Conservation (phyloP, 2,888 invertebrate genomes). For the Patella ulyssiponensis region DNA sequence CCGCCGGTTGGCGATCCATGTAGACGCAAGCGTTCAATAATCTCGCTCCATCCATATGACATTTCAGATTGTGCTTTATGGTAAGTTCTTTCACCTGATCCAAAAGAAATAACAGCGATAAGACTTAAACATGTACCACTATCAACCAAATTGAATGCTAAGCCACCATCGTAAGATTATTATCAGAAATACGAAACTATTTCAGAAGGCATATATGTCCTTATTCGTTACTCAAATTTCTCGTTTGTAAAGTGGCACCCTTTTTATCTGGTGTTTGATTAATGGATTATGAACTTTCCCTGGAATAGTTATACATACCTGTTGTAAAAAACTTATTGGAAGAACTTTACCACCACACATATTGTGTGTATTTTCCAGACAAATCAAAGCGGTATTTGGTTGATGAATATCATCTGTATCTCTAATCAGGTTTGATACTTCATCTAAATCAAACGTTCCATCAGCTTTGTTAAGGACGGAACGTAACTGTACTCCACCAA, state of each 20-base stretch:
- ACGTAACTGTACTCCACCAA: conserved; percentile 83
- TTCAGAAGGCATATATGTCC: too few relatives aligned
- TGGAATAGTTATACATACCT: conserved; percentile 69
- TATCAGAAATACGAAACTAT: too few relatives aligned
- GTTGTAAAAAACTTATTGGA: conserved; percentile 84
- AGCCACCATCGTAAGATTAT: too few relatives aligned
- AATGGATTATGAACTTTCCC: conserved; percentile 74
- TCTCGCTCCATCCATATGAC: conserved; percentile 96
- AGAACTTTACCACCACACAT: conserved; percentile 89
- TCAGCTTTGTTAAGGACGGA: conserved; percentile 83
- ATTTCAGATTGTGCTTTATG: conserved; percentile 76
- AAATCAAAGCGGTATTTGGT: conserved; percentile 84
- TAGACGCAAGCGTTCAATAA: conserved; percentile 90
- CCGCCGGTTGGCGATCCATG: conserved; percentile 77
- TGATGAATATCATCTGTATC: conserved; percentile 78
- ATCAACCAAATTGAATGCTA: too few relatives aligned
- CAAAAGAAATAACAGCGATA: too few relatives aligned
- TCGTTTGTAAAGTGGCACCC: too few relatives aligned
- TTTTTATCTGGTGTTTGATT: too few relatives aligned
- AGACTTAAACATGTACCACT: too few relatives aligned
- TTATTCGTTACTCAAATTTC: too few relatives aligned
- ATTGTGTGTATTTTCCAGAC: conserved; percentile 94
- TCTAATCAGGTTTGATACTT: conserved; percentile 77
- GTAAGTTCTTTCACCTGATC: conserved; percentile 77
- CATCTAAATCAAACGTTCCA: conserved; percentile 87